Percentiles rank a stretch among this genome's conserved stretches.
Evolutionary conservation across 2,113 vertebrate species (phyloP).

Genomic region (Xiphophorus hellerii): DNA sequence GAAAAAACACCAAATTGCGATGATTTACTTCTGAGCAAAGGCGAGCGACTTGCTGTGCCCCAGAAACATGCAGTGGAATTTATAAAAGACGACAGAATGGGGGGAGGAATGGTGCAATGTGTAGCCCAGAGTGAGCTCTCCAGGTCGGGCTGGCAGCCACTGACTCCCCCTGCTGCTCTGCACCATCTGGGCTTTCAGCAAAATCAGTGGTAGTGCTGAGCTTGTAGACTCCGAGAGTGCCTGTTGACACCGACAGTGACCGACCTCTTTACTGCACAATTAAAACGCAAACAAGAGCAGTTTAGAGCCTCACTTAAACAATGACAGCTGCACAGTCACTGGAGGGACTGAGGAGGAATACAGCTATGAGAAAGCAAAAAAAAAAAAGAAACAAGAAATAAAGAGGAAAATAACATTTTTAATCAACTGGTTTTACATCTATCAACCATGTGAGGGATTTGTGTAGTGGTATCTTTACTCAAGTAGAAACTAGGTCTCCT

Average conservation of each 20-base stretch:
- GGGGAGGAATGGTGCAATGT: conserved; percentile 25
- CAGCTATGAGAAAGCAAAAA: not conserved
- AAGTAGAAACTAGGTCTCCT: conserved; percentile 42
- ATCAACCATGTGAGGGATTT: not conserved
- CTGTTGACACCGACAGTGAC: conserved; percentile 51
- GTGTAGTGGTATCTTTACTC: conserved; percentile 5
- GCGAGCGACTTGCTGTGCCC: conserved; percentile 24
- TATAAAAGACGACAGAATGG: conserved; percentile 43
- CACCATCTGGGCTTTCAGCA: conserved; percentile 67
- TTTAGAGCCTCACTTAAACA: conserved; percentile 14
- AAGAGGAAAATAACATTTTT: not conserved
- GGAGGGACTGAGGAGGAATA: not conserved
- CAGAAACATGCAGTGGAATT: conserved; percentile 46
- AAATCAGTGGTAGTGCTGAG: conserved; percentile 55
- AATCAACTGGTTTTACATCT: not conserved
- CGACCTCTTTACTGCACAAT: conserved; percentile 48
- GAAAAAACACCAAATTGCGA: conserved; percentile 4
- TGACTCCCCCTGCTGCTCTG: conserved; percentile 43
- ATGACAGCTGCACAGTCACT: not conserved
- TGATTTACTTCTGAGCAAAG: conserved; percentile 5
- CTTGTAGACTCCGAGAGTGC: conserved; percentile 32
- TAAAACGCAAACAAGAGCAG: conserved; percentile 32
- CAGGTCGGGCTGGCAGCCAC: conserved; percentile 53
- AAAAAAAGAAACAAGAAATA: not conserved
- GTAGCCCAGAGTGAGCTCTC: conserved; percentile 30